Base-by-base conservation (phyloP, 2,888 invertebrate genomes). In the Lysandra coridon region DNA sequence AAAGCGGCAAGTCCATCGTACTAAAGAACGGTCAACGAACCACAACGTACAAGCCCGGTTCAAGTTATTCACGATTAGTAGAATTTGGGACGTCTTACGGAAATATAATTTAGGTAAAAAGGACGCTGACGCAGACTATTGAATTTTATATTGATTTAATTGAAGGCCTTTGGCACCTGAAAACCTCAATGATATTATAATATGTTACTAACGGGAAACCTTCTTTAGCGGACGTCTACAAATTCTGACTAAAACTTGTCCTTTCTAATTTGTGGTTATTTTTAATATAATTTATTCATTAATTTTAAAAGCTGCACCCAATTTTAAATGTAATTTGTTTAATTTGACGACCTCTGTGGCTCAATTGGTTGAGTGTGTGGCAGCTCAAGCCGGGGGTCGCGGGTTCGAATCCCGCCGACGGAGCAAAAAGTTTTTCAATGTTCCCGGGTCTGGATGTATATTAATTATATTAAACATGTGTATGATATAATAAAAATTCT, bases 1-100 rank as follows among this genome's bases (percentile, higher is more conserved):
- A 44, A 75, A 75, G 49, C 23, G 44, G 75, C 75, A 44, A 75
- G 75, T 75, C 75, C 75, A 75, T 75, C 75, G 23, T 75, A 30
- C 44, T 75, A 44, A 23, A 30, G 75, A 69, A 37, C 75, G 75
- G 75, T 75, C 75, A 75, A 75, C 49, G 75, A 75, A 49, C 75
- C 49, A 44, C n/a, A 7, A 23, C 12, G 12, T 30, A 12, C 14
- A 2, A 23, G 23, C 75, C 49, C 44, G 44, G 30, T 75, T 30
- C 75, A 75, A 23, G 30, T 44, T 37, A 23, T 75, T 75, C n/a
- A 49, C 4, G 49, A 49, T 75, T 75, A 44, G 30, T 49, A 75
- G 49, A 75, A 75, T 49, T 49, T 75, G 49, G 49, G 23, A 23
- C 75, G 75, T 23, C 30, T 23, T 44, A 49, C 49, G 4, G 33